Conservation (phyloP, 2,888 invertebrate genomes). For the Sphaerophoria taeniata region DNA sequence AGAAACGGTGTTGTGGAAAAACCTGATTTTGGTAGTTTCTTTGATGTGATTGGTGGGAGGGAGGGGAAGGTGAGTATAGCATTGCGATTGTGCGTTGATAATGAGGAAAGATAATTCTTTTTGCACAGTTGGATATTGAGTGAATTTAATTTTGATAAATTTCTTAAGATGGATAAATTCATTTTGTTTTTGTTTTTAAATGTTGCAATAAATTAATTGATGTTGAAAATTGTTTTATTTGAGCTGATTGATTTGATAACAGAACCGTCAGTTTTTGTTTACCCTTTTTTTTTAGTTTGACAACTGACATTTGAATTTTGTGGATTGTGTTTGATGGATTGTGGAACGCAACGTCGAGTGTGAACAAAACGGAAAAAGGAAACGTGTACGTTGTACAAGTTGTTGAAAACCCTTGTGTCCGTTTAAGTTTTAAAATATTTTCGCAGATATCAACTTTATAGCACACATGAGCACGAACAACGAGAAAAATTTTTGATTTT, state of each 20-base stretch:
- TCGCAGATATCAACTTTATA: too few species aligned
- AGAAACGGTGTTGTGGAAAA: constrained; percentile 31
- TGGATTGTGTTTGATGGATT: constrained; percentile 24
- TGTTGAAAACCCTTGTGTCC: not conserved
- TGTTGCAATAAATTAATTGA: not conserved
- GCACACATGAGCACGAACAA: too few species aligned
- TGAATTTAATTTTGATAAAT: constrained; percentile 1
- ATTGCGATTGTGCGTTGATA: constrained; percentile 30
- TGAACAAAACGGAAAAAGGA: not conserved
- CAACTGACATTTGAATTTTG: not conserved
- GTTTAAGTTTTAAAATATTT: not conserved
- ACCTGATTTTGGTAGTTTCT: constrained; percentile 32
- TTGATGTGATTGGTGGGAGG: not conserved
- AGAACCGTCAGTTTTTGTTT: constrained; percentile 52
- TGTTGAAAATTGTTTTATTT: not conserved
- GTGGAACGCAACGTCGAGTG: not conserved
- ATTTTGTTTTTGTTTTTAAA: constrained; percentile 13
- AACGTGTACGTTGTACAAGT: not conserved
- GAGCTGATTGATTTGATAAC: not conserved
- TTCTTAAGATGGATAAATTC: constrained; percentile 7
- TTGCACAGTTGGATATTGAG: constrained; percentile 5
- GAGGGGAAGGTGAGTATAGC: constrained; percentile 9
- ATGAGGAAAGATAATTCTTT: not conserved
- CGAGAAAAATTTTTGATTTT: too few species aligned
- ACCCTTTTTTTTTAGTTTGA: constrained; percentile 11